Evolutionary conservation across 64 coral and sea anemone species (phyloP), one percentile per base, ranked within the genome.

Genomic region (Pachyseris speciosa): DNA sequence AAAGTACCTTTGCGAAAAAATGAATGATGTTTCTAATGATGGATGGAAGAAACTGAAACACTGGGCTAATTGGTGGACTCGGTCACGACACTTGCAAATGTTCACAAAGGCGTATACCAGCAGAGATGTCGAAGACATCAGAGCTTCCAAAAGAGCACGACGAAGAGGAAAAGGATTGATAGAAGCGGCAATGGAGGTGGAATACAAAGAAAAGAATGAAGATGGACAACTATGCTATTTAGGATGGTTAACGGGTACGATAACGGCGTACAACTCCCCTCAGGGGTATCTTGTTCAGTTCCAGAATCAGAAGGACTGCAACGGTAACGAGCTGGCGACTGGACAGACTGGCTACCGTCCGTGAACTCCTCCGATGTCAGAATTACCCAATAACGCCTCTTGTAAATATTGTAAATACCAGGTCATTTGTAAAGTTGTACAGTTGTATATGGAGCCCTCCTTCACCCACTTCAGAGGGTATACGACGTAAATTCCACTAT

Each of bases 341-440:
- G 84, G 67, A 87, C 63, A 67, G 84, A 87, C 61, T 87, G 84
- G 84, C 19, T 87, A 42, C 84, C 84, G 24, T 65, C 84, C 9
- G 65, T 87, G 41, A 71, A 87, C 43, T 47, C 17, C 67, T 39
- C 36, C 31, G 67, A 72, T 71, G 84, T 87, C 53, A 52, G 75
- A 49, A 79, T 79, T 79, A 30, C 29, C 53, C 13, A 79, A 57
- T 79, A 48, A 43, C 24, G 29, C 48, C 38, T 75, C 72, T 51
- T 53, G 74, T 53, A 45, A 45, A 53, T 48, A 78, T 57, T 57
- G 52, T 57, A 57, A 57, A 57, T 57, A 57, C 58, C 58, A 63
- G 24, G 24, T 9, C 8, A 63, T 63, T 26, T 63, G 20, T 63
- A 63, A 63, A 63, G 20, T 26, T 63, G 58, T 63, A 63, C 22